A percentile compares a stretch with the other conserved stretches of the same genome.
phyloP scores from a whole-genome alignment of 2,888 invertebrate genomes.

The Mesochorus sp. region DNA sequence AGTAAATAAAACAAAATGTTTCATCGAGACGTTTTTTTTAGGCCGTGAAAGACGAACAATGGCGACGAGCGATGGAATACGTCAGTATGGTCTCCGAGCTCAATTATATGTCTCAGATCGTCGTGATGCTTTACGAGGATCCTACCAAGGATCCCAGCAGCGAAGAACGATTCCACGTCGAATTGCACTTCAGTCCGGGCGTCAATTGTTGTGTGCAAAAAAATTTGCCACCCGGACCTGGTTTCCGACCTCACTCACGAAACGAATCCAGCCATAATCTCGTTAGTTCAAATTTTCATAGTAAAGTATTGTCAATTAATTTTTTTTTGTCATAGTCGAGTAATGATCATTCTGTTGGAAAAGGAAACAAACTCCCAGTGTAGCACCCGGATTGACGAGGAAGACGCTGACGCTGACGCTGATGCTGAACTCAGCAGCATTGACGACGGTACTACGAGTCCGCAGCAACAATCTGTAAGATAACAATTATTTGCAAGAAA shows the following conservation, averaged over 20 bases:
- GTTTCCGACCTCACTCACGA: conserved; percentile 95
- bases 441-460: conserved; percentile 74
- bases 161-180: conserved; percentile 98
- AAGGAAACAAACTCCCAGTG: conserved; percentile 73
- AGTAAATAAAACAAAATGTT: conserved; percentile 2
- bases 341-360: background rate
- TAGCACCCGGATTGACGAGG: conserved; percentile 87
- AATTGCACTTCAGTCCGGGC: conserved; percentile 99
- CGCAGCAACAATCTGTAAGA: conserved; percentile 70
- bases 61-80: conserved; percentile 99
- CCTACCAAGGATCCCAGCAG: conserved; percentile 96
- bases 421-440: conserved; percentile 75
- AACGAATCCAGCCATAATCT: conserved; percentile 86
- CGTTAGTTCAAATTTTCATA: conserved; percentile 79
- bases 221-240: conserved; percentile 95
- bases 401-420: no score
- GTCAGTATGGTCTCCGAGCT: conserved; percentile 98
- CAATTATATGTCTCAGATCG: conserved; percentile 99
- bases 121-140: conserved; percentile 99
- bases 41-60: conserved; percentile 96
- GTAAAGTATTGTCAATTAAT: background rate
- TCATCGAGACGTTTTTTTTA: conserved; percentile 70
- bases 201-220: conserved; percentile 98
- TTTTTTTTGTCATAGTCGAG: conserved; percentile 2
- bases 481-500: background rate